Percentiles rank a stretch among this genome's conserved stretches.
Evolutionary conservation across 2,113 vertebrate species (phyloP).

Genomic region (Azemiops feae): DNA sequence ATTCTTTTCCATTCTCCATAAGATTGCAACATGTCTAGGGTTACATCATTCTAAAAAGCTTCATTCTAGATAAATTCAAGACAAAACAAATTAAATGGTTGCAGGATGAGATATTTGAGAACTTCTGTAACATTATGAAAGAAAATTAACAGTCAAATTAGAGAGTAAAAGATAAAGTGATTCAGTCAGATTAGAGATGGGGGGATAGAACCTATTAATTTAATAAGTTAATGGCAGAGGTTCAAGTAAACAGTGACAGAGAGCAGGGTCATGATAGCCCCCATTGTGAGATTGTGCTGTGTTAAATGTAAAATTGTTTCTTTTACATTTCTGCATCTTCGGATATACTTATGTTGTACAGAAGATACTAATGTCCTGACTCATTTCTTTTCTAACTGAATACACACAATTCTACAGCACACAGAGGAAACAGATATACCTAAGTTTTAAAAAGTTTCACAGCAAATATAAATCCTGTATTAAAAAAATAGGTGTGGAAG

Average conservation of each 20-base stretch:
- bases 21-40: background rate
- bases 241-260: background rate
- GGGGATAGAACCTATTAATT: background rate
- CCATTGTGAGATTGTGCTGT: background rate
- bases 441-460: constrained; percentile 28
- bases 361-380: background rate
- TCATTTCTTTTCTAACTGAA: constrained; percentile 47
- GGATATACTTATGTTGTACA: background rate
- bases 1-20: background rate
- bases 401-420: constrained; percentile 29
- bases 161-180: background rate
- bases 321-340: background rate
- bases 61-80: background rate
- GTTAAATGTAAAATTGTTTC: background rate
- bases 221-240: background rate
- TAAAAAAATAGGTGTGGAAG: constrained; percentile 56
- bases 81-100: background rate
- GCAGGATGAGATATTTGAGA: background rate
- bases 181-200: background rate
- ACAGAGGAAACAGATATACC: constrained; percentile 48
- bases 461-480: constrained; percentile 43
- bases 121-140: background rate
- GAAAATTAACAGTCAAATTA: background rate
- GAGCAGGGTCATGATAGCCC: background rate
- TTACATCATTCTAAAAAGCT: background rate